A percentile compares a stretch with the other conserved stretches of the same genome.
These are phyloP conservation scores for Aplocera efformata DNA, from an alignment of 2,888 invertebrate species.

Conservation along the genomic window DNA sequence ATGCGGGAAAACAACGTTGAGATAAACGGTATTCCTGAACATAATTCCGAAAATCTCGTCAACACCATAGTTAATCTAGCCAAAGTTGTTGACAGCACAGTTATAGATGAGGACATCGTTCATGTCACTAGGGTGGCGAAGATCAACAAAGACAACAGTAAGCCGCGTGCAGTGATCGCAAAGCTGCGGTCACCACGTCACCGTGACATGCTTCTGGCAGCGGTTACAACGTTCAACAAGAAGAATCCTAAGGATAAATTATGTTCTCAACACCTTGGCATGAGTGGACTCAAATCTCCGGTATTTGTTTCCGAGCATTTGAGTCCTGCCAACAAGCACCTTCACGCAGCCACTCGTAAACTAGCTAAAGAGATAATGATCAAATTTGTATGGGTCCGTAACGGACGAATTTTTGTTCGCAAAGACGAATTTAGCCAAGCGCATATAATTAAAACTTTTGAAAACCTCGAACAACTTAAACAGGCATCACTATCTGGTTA, in stretches of 20 bases:
- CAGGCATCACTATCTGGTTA: too few species aligned
- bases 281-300: slow-evolving; percentile 1
- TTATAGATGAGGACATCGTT: not conserved
- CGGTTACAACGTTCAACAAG: slow-evolving; percentile 1
- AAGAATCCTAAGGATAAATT: slow-evolving; percentile 3
- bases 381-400: slow-evolving; percentile 3
- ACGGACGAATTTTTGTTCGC: slow-evolving; percentile 8
- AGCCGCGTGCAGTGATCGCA: slow-evolving; percentile 3
- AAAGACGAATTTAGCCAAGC: slow-evolving; percentile 3
- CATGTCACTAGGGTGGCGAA: slow-evolving; percentile 6
- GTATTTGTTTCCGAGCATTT: slow-evolving; percentile 7
- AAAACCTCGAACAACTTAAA: not conserved
- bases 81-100: not conserved
- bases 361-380: not conserved
- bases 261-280: slow-evolving; percentile 2
- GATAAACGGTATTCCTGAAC: not conserved
- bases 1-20: not conserved
- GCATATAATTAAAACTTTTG: not conserved
- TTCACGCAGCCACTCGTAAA: slow-evolving; percentile 9
- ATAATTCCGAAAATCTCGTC: not conserved
- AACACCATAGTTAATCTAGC: not conserved
- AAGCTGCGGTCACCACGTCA: not conserved
- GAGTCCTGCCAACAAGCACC: slow-evolving; percentile 3
- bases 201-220: slow-evolving; percentile 5
- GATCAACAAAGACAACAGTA: not conserved